These are phyloP conservation scores for Promerops cafer DNA, from an alignment of 2,113 vertebrate species.

Conservation along the genomic window DNA sequence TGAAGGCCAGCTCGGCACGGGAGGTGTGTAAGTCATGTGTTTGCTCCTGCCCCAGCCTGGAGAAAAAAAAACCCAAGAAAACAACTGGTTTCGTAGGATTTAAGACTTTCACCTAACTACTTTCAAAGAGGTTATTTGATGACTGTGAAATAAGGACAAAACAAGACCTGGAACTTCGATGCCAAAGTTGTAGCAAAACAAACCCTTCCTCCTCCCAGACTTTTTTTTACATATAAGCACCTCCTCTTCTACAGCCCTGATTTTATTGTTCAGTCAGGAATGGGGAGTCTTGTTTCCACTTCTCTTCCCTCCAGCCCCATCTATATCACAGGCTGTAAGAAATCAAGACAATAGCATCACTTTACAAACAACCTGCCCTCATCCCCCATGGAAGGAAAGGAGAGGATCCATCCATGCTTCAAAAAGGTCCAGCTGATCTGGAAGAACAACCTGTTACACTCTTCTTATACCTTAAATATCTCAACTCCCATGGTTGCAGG, in stretches of 20 bases:
- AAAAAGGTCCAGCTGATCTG: not conserved
- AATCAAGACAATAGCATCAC: not conserved
- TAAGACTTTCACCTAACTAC: not conserved
- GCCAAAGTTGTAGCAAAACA: not conserved
- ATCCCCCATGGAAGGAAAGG: not conserved
- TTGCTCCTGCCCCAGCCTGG: not conserved
- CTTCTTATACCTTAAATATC: not conserved
- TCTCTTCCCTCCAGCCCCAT: not conserved
- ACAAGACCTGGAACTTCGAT: not conserved
- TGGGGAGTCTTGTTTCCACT: not conserved
- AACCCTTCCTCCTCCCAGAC: not conserved
- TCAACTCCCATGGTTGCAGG: not conserved
- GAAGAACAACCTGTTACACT: not conserved
- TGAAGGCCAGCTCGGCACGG: not conserved
- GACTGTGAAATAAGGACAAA: not conserved
- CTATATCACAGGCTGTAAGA: not conserved
- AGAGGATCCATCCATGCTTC: not conserved
- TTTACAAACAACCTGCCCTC: not conserved
- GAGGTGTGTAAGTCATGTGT: conserved; percentile 7
- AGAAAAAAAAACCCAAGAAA: fast-evolving
- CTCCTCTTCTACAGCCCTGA: not conserved
- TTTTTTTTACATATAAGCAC: not conserved
- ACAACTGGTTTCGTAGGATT: not conserved
- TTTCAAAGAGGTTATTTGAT: not conserved
- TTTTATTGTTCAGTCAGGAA: not conserved